Evolutionary conservation across 2,888 invertebrate genomes (phyloP), one percentile per base, ranked within the genome.

Genomic region (Lepidochitona cinerea): DNA sequence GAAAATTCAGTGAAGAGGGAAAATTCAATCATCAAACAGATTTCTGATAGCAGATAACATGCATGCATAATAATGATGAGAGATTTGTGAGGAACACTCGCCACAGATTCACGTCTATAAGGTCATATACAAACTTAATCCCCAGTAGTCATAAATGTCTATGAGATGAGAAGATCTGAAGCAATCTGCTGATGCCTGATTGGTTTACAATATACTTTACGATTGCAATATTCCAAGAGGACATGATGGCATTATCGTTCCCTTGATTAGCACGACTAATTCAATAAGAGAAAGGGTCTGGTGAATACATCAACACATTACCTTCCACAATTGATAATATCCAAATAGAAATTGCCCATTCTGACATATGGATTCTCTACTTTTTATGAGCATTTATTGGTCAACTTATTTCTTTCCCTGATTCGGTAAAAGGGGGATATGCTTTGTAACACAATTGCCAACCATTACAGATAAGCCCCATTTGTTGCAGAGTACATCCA

Each of bases 331-430:
- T 2, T 9, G 59, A 59, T 26, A 59, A 59, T 14, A 59, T 59
- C 59, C 32, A 26, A 59, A 26, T 26, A 59, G 32, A 59, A 59
- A 59, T 14, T 59, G 26, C 26, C 5, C 3, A 29, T 59, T 4
- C 9, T 59, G 59, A 32, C 59, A 59, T 59, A 59, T 59, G 59
- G 59, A 59, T 59, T 59, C 29, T 59, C 49, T 26, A 26, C 59
- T 59, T 59, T 23, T 29, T 59, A 9, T 23, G 59, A 14, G 29
- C 5, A 4, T 59, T 59, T 59, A 59, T 59, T 14, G 59, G 14
- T 2, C 12, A 9, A 32, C 29, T 26, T 59, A 59, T 59, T 59
- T 32, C 4, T 3, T 26, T 59, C 59, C 29, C 59, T 59, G 59
- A 59, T 59, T 59, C 29, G 29, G 1, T 59, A 59, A 59, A 59